Percentiles rank a stretch among this genome's conserved stretches.
These are phyloP conservation scores for Urophycis tenuis DNA, from an alignment of 2,797 vertebrate genomes.

Conservation along the genomic window DNA sequence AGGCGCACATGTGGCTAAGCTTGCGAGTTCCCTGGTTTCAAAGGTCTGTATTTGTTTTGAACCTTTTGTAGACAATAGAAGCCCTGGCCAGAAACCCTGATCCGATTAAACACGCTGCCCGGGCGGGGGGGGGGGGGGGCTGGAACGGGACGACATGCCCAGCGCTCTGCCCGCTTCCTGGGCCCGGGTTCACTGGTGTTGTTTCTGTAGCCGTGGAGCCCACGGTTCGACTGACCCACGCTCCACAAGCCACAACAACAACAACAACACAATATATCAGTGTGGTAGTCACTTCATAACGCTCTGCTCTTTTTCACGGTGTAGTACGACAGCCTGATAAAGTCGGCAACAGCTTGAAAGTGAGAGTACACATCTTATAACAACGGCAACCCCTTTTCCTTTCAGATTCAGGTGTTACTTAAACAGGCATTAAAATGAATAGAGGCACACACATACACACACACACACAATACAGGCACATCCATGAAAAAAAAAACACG, in stretches of 20 bases:
- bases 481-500: no score
- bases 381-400: neutral
- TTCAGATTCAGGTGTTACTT: neutral
- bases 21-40: slow-evolving; percentile 7
- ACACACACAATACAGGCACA: neutral
- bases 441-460: neutral
- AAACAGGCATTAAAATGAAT: neutral
- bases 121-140: neutral
- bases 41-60: neutral
- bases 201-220: neutral
- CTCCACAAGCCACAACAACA: neutral
- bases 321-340: neutral
- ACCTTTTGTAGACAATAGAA: neutral
- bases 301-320: neutral
- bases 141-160: neutral
- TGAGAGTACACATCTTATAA: neutral
- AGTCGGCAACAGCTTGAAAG: neutral
- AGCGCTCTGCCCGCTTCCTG: neutral
- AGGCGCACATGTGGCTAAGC: slow-evolving; percentile 30
- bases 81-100: neutral
- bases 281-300: neutral
- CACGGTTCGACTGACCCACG: no score
- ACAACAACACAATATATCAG: neutral
- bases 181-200: neutral
- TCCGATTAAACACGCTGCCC: neutral